Conservation (phyloP, 1,140 invertebrate genomes). For the Caenorhabditis briggsae region DNA sequence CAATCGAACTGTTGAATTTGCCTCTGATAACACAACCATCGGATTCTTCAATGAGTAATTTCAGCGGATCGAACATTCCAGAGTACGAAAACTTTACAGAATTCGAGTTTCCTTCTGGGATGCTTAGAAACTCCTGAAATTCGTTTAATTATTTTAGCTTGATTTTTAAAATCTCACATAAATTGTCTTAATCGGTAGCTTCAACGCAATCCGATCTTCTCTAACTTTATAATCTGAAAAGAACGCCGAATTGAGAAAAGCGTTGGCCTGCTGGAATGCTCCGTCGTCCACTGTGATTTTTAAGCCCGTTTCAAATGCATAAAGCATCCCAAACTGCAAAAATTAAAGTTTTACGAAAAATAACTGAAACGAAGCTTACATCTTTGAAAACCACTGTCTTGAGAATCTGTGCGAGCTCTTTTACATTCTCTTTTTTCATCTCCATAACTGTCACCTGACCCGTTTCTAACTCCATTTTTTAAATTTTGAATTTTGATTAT, state of each 20-base stretch:
- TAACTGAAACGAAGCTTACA: background rate
- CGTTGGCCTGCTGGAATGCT: conserved; percentile 20
- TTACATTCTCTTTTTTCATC: conserved; percentile 46
- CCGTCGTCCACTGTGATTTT: conserved; percentile 44
- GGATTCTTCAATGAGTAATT: conserved; percentile 5
- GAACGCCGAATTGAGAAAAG: conserved; percentile 6
- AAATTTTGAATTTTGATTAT: background rate
- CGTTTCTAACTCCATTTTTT: conserved; percentile 28
- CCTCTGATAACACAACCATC: conserved; percentile 21
- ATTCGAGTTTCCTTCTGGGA: background rate
- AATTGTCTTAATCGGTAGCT: conserved; percentile 7
- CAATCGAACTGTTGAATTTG: conserved; percentile 11
- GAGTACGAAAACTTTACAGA: conserved; percentile 3
- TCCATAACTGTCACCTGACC: conserved; percentile 23
- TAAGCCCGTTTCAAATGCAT: background rate
- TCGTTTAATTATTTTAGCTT: too few species aligned
- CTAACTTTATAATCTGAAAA: conserved; percentile 29
- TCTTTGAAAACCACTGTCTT: conserved; percentile 30
- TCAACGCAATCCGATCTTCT: conserved; percentile 5
- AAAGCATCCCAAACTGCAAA: conserved; percentile 7
- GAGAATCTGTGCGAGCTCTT: conserved; percentile 23
- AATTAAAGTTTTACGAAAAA: background rate
- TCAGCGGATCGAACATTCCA: conserved; percentile 16
- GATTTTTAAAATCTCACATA: background rate
- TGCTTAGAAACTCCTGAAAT: conserved; percentile 45